These are phyloP conservation scores for Burhinus bistriatus DNA, from an alignment of 2,113 vertebrate genomes.

Conservation along the genomic window DNA sequence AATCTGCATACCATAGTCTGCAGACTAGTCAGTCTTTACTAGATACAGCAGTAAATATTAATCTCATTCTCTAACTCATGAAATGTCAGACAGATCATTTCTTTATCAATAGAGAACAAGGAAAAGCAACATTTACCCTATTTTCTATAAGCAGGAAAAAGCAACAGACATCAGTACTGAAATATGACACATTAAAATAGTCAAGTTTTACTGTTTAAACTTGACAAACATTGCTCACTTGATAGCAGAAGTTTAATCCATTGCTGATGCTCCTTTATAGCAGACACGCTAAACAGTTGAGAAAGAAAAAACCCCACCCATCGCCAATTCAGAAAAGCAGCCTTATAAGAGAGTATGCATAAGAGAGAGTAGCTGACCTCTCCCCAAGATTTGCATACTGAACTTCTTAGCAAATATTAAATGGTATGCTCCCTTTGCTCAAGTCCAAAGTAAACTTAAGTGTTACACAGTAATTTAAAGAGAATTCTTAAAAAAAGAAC, in stretches of 20 bases:
- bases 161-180: background rate
- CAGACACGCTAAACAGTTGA: background rate
- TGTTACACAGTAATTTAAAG: background rate
- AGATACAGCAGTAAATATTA: background rate
- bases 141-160: background rate
- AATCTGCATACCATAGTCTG: background rate
- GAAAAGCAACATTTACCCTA: background rate
- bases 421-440: background rate
- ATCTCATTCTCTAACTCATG: background rate
- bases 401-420: background rate
- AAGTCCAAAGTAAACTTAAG: background rate
- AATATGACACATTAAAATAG: background rate
- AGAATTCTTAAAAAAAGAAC: background rate
- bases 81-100: background rate
- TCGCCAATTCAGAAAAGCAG: background rate
- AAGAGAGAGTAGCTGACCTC: background rate
- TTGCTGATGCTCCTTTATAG: background rate
- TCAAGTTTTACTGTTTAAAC: background rate
- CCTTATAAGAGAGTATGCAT: fast-evolving
- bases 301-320: background rate
- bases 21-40: background rate
- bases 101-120: background rate
- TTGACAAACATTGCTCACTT: background rate
- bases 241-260: background rate
- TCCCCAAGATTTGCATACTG: background rate